phyloP scores from a whole-genome alignment of 2,113 vertebrate genomes.

The Rhadina sibilatrix region DNA sequence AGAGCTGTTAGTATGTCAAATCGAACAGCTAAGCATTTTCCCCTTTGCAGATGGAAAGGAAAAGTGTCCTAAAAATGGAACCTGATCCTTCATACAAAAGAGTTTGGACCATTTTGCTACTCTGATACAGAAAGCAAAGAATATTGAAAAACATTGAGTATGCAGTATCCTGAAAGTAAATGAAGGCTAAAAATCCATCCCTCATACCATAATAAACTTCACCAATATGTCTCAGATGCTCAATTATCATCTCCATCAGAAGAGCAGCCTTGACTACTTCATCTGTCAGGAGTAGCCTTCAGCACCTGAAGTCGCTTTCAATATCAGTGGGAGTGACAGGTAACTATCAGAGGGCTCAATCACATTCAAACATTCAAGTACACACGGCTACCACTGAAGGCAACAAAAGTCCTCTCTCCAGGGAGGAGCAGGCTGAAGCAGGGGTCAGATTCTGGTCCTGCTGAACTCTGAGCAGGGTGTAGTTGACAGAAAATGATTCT shows the following conservation, averaged over 20 bases:
- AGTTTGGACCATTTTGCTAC: neutral
- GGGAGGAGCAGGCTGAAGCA: neutral
- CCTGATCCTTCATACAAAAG: neutral
- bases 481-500: neutral
- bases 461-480: neutral
- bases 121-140: neutral
- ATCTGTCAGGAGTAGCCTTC: neutral
- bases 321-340: neutral
- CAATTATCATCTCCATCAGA: neutral
- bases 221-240: neutral
- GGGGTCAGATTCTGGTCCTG: neutral
- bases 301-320: neutral
- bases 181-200: neutral
- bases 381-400: neutral
- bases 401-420: neutral
- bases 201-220: neutral
- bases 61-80: slow-evolving; percentile 10
- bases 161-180: neutral
- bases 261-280: neutral
- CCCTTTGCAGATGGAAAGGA: neutral
- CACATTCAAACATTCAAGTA: neutral
- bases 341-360: neutral
- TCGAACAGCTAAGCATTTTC: neutral
- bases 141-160: neutral
- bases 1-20: slow-evolving; percentile 48